Percentiles rank a stretch among this genome's conserved stretches.
Conservation (phyloP, 2,113 vertebrate species). For the Parus major region DNA sequence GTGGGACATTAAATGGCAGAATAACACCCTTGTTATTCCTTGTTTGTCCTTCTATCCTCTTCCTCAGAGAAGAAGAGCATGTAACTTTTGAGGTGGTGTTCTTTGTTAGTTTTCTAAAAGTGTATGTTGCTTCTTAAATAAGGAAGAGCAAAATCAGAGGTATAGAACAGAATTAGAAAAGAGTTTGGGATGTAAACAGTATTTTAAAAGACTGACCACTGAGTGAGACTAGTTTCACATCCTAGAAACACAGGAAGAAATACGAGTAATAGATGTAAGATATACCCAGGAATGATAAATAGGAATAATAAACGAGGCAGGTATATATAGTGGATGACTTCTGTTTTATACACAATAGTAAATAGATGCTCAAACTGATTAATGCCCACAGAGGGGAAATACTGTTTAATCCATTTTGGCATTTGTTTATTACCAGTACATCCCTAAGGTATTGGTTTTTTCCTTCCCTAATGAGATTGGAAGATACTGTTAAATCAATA, state of each 20-base stretch:
- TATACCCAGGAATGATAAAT: constrained; percentile 2
- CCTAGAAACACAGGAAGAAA: neutral
- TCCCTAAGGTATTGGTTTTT: neutral
- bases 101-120: neutral
- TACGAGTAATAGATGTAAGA: neutral
- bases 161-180: neutral
- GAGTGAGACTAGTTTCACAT: neutral
- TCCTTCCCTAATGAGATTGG: neutral
- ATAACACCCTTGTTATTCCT: neutral
- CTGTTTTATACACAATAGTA: constrained; percentile 19
- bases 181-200: neutral
- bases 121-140: neutral
- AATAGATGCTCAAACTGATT: neutral
- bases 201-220: neutral
- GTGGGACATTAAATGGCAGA: neutral
- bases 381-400: neutral
- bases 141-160: neutral
- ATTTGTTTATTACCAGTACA: neutral
- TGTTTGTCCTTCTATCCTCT: neutral
- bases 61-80: neutral
- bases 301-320: constrained; percentile 56
- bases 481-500: neutral
- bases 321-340: neutral
- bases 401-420: neutral
- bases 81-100: neutral